These are phyloP conservation scores for Boloria euphrosyne DNA, from an alignment of 2,888 invertebrate species.

Conservation along the genomic window DNA sequence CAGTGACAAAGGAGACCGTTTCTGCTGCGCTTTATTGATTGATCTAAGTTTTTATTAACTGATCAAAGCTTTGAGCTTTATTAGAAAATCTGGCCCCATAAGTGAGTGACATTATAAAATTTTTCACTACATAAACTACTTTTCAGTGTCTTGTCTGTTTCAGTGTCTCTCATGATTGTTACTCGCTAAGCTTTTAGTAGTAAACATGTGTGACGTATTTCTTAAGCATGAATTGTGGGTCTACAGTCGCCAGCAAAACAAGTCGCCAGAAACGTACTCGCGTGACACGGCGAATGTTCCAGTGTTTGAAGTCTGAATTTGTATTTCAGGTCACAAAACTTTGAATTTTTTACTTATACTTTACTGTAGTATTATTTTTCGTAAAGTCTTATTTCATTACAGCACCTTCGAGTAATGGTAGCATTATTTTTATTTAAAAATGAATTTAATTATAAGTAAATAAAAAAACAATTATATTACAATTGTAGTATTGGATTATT, in stretches of 20 bases:
- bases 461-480: no score
- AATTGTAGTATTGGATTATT: no score
- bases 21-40: no score
- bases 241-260: slow-evolving; percentile 38
- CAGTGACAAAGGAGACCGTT: no score
- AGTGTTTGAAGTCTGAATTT: slow-evolving; percentile 37
- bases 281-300: slow-evolving; percentile 40
- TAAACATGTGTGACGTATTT: slow-evolving; percentile 20
- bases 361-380: slow-evolving; percentile 11
- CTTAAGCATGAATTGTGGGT: slow-evolving; percentile 36
- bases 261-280: slow-evolving; percentile 38
- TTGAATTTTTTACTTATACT: slow-evolving; percentile 32
- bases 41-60: no score
- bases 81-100: no score
- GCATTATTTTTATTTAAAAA: background rate
- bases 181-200: slow-evolving; percentile 20
- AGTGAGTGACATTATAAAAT: no score
- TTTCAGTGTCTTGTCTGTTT: background rate
- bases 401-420: background rate
- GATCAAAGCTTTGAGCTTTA: no score
- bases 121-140: no score
- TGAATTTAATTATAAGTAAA: no score
- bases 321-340: slow-evolving; percentile 37
- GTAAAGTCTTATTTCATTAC: background rate
- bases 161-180: background rate